Evolutionary conservation across 2,888 invertebrate genomes (phyloP).

Genomic region (Sussaba pulchella): DNA sequence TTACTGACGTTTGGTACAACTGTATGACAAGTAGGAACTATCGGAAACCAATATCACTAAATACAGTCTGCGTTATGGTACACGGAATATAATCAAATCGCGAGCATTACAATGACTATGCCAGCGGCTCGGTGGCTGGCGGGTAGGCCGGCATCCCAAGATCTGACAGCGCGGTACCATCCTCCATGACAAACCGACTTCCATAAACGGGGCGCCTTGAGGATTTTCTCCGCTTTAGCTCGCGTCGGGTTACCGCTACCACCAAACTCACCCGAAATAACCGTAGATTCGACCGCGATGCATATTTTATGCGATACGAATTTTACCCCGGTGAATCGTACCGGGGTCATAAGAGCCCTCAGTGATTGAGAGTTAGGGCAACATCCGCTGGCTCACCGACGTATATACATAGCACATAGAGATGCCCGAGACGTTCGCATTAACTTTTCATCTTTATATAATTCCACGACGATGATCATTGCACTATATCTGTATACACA

Average conservation of each 20-base stretch:
- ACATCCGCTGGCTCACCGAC: constrained; percentile 60
- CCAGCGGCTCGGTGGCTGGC: constrained; percentile 15
- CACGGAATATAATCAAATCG: constrained; percentile 58
- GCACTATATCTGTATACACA: neutral
- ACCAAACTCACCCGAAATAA: constrained; percentile 77
- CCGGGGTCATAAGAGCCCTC: constrained; percentile 82
- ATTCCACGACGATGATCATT: constrained; percentile 72
- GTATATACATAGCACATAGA: constrained; percentile 52
- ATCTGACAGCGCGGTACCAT: constrained; percentile 60
- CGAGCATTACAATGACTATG: constrained; percentile 29
- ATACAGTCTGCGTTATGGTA: constrained; percentile 25
- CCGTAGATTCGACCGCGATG: constrained; percentile 83
- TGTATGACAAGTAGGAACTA: neutral
- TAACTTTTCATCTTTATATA: constrained; percentile 84
- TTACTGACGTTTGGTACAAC: neutral
- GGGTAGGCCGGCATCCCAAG: constrained; percentile 10
- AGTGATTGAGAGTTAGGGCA: constrained; percentile 84
- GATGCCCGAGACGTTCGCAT: constrained; percentile 75
- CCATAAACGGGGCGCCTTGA: constrained; percentile 73
- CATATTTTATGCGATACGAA: constrained; percentile 83
- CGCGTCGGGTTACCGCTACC: constrained; percentile 34
- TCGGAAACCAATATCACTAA: constrained; percentile 44
- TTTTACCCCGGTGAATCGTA: constrained; percentile 83
- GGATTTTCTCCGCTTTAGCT: constrained; percentile 24
- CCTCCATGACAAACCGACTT: constrained; percentile 80